phyloP scores from a whole-genome alignment of 2,113 vertebrate species.

The Bothrops jararaca region DNA sequence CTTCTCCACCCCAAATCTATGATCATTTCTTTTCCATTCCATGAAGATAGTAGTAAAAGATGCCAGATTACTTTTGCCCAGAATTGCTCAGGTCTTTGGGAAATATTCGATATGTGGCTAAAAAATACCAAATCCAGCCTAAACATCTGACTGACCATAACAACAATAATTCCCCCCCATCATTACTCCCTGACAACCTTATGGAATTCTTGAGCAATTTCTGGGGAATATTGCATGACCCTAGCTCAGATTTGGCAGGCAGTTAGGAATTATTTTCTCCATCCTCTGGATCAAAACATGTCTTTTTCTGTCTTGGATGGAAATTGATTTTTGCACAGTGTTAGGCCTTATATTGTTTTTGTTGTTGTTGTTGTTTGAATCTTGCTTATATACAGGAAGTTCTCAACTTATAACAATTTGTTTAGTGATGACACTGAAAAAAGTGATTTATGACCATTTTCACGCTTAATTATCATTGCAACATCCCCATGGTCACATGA shows the following conservation, averaged over 20 bases:
- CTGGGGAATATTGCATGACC: background rate
- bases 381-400: background rate
- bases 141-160: no score
- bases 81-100: background rate
- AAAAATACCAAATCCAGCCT: no score
- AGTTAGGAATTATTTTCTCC: background rate
- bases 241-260: background rate
- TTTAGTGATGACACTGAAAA: background rate
- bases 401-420: background rate
- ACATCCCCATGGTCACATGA: no score
- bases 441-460: no score
- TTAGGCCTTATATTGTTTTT: background rate
- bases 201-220: background rate
- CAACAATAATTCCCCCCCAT: no score
- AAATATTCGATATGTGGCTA: no score
- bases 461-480: no score
- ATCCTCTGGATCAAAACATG: background rate
- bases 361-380: background rate
- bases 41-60: background rate
- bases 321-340: background rate
- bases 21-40: background rate
- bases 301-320: background rate
- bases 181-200: no score
- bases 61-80: background rate
- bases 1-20: background rate